phyloP scores from a whole-genome alignment of 2,113 vertebrate genomes.

The Aptenodytes patagonicus region DNA sequence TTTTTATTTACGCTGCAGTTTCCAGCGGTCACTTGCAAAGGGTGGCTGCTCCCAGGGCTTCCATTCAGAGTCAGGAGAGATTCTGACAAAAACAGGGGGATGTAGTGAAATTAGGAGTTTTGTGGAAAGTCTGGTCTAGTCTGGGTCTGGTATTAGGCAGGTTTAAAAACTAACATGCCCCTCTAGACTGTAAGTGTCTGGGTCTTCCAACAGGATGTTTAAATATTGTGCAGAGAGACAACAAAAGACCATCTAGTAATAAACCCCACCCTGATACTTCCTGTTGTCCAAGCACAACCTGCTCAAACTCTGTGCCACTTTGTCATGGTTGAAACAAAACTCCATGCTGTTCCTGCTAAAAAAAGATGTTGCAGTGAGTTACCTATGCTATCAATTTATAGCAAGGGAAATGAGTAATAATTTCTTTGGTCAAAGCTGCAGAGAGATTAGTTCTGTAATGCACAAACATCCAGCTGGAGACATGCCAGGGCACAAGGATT shows the following conservation, averaged over 20 bases:
- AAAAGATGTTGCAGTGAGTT: not conserved
- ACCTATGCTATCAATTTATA: not conserved
- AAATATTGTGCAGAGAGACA: not conserved
- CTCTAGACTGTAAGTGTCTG: not conserved
- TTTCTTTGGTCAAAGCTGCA: not conserved
- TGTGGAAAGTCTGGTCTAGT: not conserved
- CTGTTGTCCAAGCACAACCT: not conserved
- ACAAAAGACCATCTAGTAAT: not conserved
- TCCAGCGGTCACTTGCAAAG: not conserved
- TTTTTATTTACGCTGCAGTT: not conserved
- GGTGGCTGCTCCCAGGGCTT: not conserved
- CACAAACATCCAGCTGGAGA: not conserved
- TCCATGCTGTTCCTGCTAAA: not conserved
- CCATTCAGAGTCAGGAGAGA: not conserved
- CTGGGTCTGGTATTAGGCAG: not conserved
- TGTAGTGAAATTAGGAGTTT: not conserved
- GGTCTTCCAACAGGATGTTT: not conserved
- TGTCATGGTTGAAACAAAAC: not conserved
- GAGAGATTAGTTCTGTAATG: not conserved
- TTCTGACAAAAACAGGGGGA: not conserved
- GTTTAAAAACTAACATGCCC: not conserved
- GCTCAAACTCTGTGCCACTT: not conserved
- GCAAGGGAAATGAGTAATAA: not conserved
- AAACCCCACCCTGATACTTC: not conserved
- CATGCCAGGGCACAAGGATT: not conserved